Percentiles rank a stretch among this genome's conserved stretches.
These are phyloP conservation scores for Euzophera pinguis DNA, from an alignment of 2,888 invertebrate genomes.

Conservation along the genomic window DNA sequence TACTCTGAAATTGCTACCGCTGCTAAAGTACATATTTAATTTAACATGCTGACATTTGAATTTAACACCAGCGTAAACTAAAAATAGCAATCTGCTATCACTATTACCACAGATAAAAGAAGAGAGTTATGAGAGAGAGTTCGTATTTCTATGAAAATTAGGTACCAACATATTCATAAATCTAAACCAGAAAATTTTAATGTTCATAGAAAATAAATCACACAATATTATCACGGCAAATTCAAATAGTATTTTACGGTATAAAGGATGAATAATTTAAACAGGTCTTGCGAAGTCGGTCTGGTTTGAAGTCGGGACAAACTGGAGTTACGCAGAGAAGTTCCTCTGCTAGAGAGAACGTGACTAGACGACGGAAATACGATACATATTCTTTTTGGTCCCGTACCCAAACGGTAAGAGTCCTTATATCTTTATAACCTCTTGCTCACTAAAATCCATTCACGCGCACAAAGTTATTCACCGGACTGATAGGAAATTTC, in stretches of 20 bases:
- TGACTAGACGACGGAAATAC: conserved; percentile 37
- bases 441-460: no score
- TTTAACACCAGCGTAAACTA: no score
- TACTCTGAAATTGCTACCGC: no score
- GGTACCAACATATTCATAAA: neutral
- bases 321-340: conserved; percentile 24
- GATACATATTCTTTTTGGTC: conserved; percentile 18
- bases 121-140: no score
- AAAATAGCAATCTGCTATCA: no score
- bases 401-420: conserved; percentile 18
- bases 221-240: neutral
- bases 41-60: no score
- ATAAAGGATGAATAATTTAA: conserved; percentile 26
- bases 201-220: neutral
- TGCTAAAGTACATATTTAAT: no score
- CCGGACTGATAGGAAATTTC: no score
- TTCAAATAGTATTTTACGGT: conserved; percentile 8
- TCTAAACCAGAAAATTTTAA: neutral
- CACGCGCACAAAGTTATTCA: no score
- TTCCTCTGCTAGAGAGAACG: conserved; percentile 32
- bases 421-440: no score
- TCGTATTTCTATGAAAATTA: no score
- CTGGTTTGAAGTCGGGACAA: conserved; percentile 8
- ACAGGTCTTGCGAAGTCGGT: conserved; percentile 21
- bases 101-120: no score